These are phyloP conservation scores for Limnephilus lunatus DNA, from an alignment of 2,888 invertebrate species.

Conservation along the genomic window DNA sequence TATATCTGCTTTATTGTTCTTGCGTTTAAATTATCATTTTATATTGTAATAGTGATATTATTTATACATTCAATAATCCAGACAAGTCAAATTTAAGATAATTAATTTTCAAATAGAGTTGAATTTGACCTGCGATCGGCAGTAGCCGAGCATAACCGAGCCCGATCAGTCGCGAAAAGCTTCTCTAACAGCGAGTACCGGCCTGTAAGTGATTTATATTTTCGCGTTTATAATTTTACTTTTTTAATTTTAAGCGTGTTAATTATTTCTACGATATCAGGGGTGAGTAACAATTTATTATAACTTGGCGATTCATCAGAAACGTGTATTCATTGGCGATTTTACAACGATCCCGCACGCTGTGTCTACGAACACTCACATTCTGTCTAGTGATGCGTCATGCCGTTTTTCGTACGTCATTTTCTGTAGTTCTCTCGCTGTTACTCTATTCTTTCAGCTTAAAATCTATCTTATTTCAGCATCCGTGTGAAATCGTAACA, in stretches of 20 bases:
- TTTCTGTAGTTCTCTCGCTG: conserved; percentile 48
- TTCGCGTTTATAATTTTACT: conserved; percentile 50
- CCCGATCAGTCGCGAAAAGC: conserved; percentile 62
- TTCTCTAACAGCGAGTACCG: conserved; percentile 61
- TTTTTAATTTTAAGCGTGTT: conserved; percentile 45
- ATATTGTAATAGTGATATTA: conserved; percentile 13
- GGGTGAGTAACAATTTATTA: conserved; percentile 50
- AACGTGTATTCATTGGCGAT: not conserved
- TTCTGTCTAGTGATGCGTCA: conserved; percentile 64
- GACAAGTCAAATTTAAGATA: conserved; percentile 19
- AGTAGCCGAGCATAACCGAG: conserved; percentile 53
- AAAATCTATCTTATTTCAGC: not conserved
- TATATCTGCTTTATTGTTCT: not conserved
- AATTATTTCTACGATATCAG: conserved; percentile 35
- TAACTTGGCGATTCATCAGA: not conserved
- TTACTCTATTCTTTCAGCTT: not conserved
- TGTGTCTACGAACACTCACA: conserved; percentile 44
- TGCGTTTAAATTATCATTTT: conserved; percentile 6
- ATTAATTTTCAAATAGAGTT: conserved; percentile 41
- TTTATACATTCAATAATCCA: not conserved
- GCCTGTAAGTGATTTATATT: conserved; percentile 61
- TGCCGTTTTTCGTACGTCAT: conserved; percentile 60
- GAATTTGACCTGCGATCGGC: conserved; percentile 41
- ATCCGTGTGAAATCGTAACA: not conserved
- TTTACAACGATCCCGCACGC: conserved; percentile 31